phyloP scores from a whole-genome alignment of 2,113 vertebrate species.

The Thunnus thynnus region DNA sequence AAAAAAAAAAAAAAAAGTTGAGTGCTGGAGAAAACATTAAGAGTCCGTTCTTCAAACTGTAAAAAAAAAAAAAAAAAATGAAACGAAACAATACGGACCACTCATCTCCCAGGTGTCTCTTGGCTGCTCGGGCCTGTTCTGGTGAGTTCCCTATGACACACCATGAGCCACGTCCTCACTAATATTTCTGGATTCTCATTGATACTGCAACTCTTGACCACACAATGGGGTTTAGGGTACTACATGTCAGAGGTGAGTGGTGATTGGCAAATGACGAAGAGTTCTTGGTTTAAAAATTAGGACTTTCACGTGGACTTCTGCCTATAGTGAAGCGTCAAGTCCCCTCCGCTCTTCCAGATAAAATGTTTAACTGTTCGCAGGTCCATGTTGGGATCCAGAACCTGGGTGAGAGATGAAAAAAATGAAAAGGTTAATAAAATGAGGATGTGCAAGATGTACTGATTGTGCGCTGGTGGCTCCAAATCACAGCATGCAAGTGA shows the following conservation, averaged over 20 bases:
- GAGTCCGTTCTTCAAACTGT: conserved; percentile 79
- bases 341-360: conserved; percentile 99
- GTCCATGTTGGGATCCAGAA: conserved; percentile 99
- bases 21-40: conserved; percentile 64
- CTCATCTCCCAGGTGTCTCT: conserved; percentile 53
- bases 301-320: conserved; percentile 91
- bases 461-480: not conserved
- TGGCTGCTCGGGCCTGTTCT: conserved; percentile 61
- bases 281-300: conserved; percentile 82
- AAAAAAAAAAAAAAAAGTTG: conserved; percentile 42
- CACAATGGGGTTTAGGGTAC: conserved; percentile 70
- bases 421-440: not conserved
- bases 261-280: conserved; percentile 72
- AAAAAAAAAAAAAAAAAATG: conserved; percentile 71
- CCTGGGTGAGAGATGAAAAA: conserved; percentile 84
- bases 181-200: conserved; percentile 64
- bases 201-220: conserved; percentile 68
- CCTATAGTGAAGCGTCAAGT: conserved; percentile 97
- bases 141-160: conserved; percentile 68
- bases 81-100: conserved; percentile 51
- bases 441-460: not conserved
- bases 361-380: conserved; percentile 95
- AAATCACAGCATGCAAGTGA: not conserved
- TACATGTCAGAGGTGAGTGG: conserved; percentile 77
- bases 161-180: conserved; percentile 52